These are phyloP conservation scores for Acanthosoma haemorrhoidale DNA, from an alignment of 2,888 invertebrate species.

Conservation along the genomic window DNA sequence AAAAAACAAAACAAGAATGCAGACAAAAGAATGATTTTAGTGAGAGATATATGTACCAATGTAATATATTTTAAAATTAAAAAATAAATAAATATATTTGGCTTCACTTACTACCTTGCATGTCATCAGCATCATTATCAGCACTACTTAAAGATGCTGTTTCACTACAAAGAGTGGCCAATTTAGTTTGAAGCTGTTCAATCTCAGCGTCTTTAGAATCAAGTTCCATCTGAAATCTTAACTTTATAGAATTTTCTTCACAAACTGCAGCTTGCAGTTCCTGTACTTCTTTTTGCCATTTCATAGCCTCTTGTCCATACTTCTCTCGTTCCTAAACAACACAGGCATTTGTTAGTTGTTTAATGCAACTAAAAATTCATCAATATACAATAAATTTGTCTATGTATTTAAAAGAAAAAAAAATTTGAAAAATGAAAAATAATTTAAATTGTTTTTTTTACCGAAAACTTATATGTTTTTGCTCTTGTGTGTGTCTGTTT, in stretches of 20 bases:
- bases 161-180: conserved; percentile 73
- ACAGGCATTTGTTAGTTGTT: neutral
- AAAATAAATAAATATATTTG: too few species aligned
- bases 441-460: too few species aligned
- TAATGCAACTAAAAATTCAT: neutral
- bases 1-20: too few species aligned
- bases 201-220: conserved; percentile 96
- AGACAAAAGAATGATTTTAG: too few species aligned
- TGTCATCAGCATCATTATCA: conserved; percentile 63
- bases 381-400: too few species aligned
- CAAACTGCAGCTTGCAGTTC: conserved; percentile 76
- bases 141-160: conserved; percentile 87
- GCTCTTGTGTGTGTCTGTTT: too few species aligned
- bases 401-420: too few species aligned
- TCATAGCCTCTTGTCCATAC: conserved; percentile 78
- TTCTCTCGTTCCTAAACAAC: conserved; percentile 77
- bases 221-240: conserved; percentile 88
- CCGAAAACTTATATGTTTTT: too few species aligned
- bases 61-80: too few species aligned
- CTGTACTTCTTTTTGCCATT: conserved; percentile 78
- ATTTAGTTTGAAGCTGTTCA: conserved; percentile 81
- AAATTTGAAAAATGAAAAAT: too few species aligned
- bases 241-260: conserved; percentile 70
- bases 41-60: too few species aligned
- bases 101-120: too few species aligned